Conservation (phyloP, 2,113 vertebrate species). For the Hippocampus abdominalis region DNA sequence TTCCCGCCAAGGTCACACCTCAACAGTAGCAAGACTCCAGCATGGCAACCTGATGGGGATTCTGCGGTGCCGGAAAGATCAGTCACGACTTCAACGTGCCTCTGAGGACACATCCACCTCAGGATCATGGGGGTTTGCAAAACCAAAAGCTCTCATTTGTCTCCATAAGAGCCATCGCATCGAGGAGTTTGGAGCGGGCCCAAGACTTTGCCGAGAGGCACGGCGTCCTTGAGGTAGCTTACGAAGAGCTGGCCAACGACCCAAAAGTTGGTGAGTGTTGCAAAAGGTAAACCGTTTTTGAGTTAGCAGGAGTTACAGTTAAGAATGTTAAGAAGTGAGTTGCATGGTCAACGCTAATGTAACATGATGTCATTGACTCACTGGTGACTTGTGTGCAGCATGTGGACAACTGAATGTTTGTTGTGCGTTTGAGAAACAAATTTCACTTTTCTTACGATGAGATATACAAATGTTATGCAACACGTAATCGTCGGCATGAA, state of each 20-base stretch:
- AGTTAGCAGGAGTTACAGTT: background rate
- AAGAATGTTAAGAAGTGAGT: too few relatives aligned
- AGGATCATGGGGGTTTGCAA: constrained; percentile 75
- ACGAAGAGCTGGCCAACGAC: constrained; percentile 71
- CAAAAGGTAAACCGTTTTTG: background rate
- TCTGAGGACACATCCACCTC: constrained; percentile 64
- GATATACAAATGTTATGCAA: too few relatives aligned
- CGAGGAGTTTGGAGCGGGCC: constrained; percentile 59
- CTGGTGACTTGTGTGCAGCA: too few relatives aligned
- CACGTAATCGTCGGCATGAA: too few relatives aligned
- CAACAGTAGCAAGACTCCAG: constrained; percentile 30
- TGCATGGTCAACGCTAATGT: too few relatives aligned
- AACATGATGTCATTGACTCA: too few relatives aligned
- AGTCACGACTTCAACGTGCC: constrained; percentile 73
- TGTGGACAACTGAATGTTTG: too few relatives aligned
- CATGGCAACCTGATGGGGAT: constrained; percentile 75
- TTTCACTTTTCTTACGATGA: too few relatives aligned
- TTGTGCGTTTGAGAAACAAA: too few relatives aligned
- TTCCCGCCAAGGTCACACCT: constrained; percentile 49
- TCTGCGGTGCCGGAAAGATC: constrained; percentile 75
- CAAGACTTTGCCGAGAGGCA: constrained; percentile 70
- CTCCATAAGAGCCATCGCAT: constrained; percentile 73
- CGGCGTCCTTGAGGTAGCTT: constrained; percentile 68
- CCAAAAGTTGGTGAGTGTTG: constrained; percentile 66
- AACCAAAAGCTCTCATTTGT: background rate